Evolutionary conservation across 2,797 vertebrate genomes (phyloP), one percentile per base, ranked within the genome.

Genomic region (Phalloptychus januarius): DNA sequence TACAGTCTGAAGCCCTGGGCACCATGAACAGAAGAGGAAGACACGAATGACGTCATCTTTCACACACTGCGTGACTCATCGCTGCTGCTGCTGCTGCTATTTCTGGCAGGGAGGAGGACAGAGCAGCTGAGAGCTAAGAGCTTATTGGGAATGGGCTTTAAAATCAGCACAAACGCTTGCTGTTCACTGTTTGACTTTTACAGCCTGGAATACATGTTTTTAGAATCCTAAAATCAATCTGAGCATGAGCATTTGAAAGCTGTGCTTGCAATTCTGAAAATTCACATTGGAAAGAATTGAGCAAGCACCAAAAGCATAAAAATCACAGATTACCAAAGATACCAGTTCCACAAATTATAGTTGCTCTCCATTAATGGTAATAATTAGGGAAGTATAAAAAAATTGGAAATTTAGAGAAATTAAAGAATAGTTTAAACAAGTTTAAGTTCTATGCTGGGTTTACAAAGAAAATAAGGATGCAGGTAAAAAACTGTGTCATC

Each of bases 21-120:
- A 90, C 46, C 72, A 82, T 91, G 80, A 93, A 85, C 82, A 88
- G 73, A 89, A 89, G 80, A 94, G 93, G 91, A 93, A 92, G 92
- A 95, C 93, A 94, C 91, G 79, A 75, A 81, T 91, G 92, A 93
- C 90, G 93, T 94, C 92, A 94, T 73, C 80, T 83, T 91, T 92
- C 91, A 92, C 92, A 94, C 88, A 92, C 87, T 74, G 85, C 86
- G 87, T 95, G 94, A 95, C 91, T 94, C 94, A 94, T 94, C 87
- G 73, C 92, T 94, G 93, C 91, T 93, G 89, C 89, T 94, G 93
- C 89, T 80, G 83, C 76, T 88, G 80, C 84, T 78, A 84, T 72
- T 79, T 79, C 76, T 45, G 79, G 79, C 70, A 85, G 84, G 90
- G 85, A 86, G 89, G 86, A 86, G 78, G 82, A 82, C 76, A 82